Conservation (phyloP, 2,888 invertebrate genomes). For the Iselma pallidipennis region DNA sequence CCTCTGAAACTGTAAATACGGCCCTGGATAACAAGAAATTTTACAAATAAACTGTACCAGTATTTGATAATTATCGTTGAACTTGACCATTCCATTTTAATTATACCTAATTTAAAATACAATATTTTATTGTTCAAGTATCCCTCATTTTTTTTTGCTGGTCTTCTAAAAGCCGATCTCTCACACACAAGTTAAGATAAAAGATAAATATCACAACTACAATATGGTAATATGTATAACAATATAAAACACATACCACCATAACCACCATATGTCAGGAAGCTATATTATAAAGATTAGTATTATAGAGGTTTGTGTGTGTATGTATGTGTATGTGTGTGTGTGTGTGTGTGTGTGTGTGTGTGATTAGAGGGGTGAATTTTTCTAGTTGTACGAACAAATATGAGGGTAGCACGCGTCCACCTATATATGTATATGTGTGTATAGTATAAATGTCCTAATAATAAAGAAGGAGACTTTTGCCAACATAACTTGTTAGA, state of each 20-base stretch:
- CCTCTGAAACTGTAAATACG: no score
- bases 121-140: no score
- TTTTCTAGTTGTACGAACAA: neutral
- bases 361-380: constrained; percentile 13
- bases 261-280: constrained; percentile 43
- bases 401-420: constrained; percentile 28
- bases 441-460: neutral
- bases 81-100: neutral
- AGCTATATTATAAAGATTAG: constrained; percentile 20
- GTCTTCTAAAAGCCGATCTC: neutral
- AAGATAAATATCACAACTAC: neutral
- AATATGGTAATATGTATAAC: constrained; percentile 2
- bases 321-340: no score
- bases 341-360: no score
- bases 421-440: neutral
- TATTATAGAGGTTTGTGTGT: neutral
- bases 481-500: constrained; percentile 10
- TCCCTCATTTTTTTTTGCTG: neutral
- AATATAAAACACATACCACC: constrained; percentile 39
- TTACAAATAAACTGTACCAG: no score
- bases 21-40: no score
- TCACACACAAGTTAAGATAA: neutral
- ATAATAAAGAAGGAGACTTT: neutral
- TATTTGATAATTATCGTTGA: no score
- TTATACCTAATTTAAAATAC: no score